phyloP scores from a whole-genome alignment of 92 coral and sea anemone genomes.

The Epizoanthus rinbou region DNA sequence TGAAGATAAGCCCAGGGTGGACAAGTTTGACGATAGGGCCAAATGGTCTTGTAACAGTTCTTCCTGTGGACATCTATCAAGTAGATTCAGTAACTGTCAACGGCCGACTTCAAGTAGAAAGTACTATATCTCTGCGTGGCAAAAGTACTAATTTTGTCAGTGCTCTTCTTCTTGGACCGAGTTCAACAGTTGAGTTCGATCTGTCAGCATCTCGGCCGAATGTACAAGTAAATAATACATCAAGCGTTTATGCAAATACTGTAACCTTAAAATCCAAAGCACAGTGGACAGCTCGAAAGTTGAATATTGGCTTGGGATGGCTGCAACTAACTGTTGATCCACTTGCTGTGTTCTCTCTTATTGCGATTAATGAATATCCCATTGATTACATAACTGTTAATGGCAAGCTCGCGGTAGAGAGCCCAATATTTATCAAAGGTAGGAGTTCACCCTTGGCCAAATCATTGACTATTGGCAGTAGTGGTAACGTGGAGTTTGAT shows the following conservation, averaged over 20 bases:
- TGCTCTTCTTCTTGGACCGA: slow-evolving; percentile 20
- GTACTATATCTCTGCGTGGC: slow-evolving; percentile 69
- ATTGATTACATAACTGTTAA: slow-evolving; percentile 58
- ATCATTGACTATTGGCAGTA: slow-evolving; percentile 52
- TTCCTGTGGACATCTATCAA: slow-evolving; percentile 66
- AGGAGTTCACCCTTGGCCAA: slow-evolving; percentile 67
- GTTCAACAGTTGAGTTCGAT: slow-evolving; percentile 28
- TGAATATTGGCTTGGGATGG: slow-evolving; percentile 81
- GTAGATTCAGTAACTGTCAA: slow-evolving; percentile 61
- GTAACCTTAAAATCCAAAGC: slow-evolving; percentile 47
- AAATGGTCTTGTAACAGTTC: slow-evolving; percentile 64
- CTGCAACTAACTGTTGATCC: slow-evolving; percentile 60
- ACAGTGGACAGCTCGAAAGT: slow-evolving; percentile 57
- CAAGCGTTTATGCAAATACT: neutral
- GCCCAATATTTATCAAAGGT: slow-evolving; percentile 70
- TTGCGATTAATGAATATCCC: slow-evolving; percentile 64
- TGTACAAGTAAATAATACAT: slow-evolving; percentile 18
- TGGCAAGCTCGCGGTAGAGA: slow-evolving; percentile 66
- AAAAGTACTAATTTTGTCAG: slow-evolving; percentile 48
- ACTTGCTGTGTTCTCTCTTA: slow-evolving; percentile 63
- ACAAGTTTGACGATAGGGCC: slow-evolving; percentile 63
- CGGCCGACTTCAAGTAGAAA: slow-evolving; percentile 66
- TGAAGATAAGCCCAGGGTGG: slow-evolving; percentile 54
- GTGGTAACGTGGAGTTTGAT: slow-evolving; percentile 61
- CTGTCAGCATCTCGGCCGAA: neutral